Conservation (phyloP, 2,888 invertebrate genomes). For the Meteorus colon region DNA sequence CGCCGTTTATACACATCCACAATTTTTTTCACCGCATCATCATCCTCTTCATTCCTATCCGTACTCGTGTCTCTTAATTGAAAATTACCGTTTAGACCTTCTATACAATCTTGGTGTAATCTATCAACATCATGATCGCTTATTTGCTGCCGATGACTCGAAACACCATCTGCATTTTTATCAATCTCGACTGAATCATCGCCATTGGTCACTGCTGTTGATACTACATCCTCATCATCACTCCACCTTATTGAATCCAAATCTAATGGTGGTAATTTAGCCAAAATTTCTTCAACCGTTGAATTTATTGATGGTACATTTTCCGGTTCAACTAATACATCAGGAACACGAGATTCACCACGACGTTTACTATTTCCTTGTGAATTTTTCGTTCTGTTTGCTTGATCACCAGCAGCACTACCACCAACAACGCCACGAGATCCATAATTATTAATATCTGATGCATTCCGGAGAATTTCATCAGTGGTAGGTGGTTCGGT, state of each 20-base stretch:
- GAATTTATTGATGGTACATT: constrained; percentile 47
- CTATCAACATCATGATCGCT: constrained; percentile 64
- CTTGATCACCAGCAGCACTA: background rate
- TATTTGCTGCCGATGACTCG: constrained; percentile 55
- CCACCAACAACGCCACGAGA: background rate
- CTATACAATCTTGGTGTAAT: constrained; percentile 64
- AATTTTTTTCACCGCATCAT: constrained; percentile 42
- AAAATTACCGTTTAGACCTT: constrained; percentile 70
- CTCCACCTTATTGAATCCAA: constrained; percentile 76
- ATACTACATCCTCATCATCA: constrained; percentile 49
- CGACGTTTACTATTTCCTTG: constrained; percentile 16
- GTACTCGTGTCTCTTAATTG: constrained; percentile 60
- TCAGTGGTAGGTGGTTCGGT: constrained; percentile 66
- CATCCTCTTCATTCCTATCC: constrained; percentile 52
- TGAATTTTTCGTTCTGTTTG: constrained; percentile 11
- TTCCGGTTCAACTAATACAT: constrained; percentile 44
- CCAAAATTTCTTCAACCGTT: constrained; percentile 77
- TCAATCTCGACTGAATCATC: constrained; percentile 44
- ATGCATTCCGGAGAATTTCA: constrained; percentile 70
- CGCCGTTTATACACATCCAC: constrained; percentile 57
- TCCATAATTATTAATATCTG: constrained; percentile 65
- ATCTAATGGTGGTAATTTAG: constrained; percentile 81
- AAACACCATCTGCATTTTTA: constrained; percentile 34
- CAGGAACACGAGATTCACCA: constrained; percentile 35
- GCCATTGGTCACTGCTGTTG: constrained; percentile 33